Evolutionary conservation across 1,140 invertebrate genomes (phyloP).

Genomic region (Brachionus asplanchnoidis): DNA sequence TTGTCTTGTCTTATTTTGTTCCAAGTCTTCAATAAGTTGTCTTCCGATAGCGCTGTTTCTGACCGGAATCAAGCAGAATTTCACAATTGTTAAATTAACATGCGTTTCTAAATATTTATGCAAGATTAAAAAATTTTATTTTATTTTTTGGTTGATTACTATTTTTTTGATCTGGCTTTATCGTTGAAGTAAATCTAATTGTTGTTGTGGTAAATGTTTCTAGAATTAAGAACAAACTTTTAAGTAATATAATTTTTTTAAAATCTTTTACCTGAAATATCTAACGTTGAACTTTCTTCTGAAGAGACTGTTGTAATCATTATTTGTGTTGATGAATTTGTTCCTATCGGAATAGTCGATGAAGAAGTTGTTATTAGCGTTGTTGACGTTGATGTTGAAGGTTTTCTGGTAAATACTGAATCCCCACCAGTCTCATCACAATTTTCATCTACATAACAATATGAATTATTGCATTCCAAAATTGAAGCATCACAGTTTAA

Average conservation of each 20-base stretch:
- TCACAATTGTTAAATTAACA: not conserved
- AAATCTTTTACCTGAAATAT: too few species aligned
- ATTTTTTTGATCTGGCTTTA: not conserved
- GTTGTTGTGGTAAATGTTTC: too few species aligned
- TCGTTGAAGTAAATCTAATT: not conserved
- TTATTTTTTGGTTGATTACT: not conserved
- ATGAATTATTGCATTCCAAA: not conserved
- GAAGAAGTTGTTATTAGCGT: not conserved
- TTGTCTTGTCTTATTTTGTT: not conserved
- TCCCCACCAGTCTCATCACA: constrained; percentile 3
- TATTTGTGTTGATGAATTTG: not conserved
- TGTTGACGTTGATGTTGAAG: not conserved
- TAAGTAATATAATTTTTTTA: too few species aligned
- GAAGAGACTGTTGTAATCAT: not conserved
- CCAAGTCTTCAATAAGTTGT: not conserved
- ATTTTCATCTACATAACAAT: not conserved
- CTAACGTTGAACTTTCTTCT: not conserved
- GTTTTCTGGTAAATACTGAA: not conserved
- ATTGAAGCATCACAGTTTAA: not conserved
- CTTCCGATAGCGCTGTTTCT: not conserved
- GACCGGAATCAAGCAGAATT: not conserved
- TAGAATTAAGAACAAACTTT: too few species aligned
- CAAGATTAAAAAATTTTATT: not conserved
- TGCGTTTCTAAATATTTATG: not conserved
- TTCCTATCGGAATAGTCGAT: not conserved